These are phyloP conservation scores for Helicoverpa armigera DNA, from an alignment of 1,140 invertebrate species.

Conservation along the genomic window DNA sequence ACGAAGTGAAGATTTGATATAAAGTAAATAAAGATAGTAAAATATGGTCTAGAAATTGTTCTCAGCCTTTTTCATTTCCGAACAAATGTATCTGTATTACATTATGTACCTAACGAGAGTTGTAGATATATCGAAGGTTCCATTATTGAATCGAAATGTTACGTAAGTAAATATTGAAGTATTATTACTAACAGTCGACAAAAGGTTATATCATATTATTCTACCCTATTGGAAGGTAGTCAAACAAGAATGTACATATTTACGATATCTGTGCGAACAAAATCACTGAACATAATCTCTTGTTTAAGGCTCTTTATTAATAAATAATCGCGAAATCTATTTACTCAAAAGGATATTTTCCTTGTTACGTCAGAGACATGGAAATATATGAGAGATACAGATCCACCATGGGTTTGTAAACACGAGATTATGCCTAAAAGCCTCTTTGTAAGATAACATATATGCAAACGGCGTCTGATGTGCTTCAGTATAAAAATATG, in stretches of 20 bases:
- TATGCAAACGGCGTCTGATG: slow-evolving; percentile 42
- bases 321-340: slow-evolving; percentile 13
- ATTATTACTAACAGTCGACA: too few relatives aligned
- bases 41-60: neutral
- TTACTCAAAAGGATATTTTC: neutral
- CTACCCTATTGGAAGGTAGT: neutral
- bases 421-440: slow-evolving; percentile 44
- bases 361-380: neutral
- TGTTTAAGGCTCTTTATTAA: neutral
- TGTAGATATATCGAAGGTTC: too few relatives aligned
- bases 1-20: neutral
- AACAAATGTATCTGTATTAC: too few relatives aligned
- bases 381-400: slow-evolving; percentile 16
- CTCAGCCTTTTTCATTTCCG: neutral
- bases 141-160: too few relatives aligned
- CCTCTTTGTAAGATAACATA: slow-evolving; percentile 39
- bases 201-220: neutral
- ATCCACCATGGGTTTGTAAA: slow-evolving; percentile 38
- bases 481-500: slow-evolving; percentile 29
- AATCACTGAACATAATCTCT: neutral
- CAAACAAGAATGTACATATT: neutral
- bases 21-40: neutral
- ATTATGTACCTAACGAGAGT: too few relatives aligned
- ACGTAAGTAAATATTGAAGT: too few relatives aligned
- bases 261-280: neutral